Evolutionary conservation across 2,113 vertebrate genomes (phyloP).

Genomic region (Nerophis lumbriciformis): DNA sequence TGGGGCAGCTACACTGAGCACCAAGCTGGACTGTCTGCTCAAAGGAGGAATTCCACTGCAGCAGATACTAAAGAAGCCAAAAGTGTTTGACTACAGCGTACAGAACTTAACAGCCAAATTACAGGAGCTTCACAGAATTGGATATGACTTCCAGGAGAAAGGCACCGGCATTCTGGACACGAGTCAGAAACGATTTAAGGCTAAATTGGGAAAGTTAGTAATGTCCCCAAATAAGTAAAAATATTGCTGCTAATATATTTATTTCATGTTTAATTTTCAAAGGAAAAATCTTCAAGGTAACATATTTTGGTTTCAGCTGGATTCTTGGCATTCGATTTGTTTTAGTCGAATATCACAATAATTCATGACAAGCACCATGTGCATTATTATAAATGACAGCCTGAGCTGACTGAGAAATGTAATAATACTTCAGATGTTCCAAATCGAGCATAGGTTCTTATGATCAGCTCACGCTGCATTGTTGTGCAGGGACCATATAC

Average conservation of each 20-base stretch:
- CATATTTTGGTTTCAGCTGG: background rate
- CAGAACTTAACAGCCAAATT: constrained; percentile 64
- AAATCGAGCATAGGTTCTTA: too few species aligned
- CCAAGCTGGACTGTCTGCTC: constrained; percentile 73
- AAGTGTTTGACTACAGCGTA: constrained; percentile 68
- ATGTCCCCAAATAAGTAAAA: constrained; percentile 10
- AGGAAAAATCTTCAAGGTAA: background rate
- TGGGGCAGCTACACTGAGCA: constrained; percentile 58
- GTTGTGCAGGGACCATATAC: too few species aligned
- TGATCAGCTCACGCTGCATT: too few species aligned
- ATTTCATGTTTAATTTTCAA: background rate
- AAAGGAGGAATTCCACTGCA: constrained; percentile 62
- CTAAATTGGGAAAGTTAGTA: constrained; percentile 65
- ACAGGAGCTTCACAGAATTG: constrained; percentile 51
- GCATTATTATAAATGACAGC: too few species aligned
- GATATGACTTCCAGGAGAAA: constrained; percentile 70
- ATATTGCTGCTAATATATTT: background rate
- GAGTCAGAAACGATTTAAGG: constrained; percentile 69
- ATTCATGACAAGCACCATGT: too few species aligned
- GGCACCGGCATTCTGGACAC: constrained; percentile 66
- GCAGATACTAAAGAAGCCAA: constrained; percentile 65
- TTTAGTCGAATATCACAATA: too few species aligned
- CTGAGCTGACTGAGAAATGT: too few species aligned
- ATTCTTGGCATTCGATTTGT: too few species aligned
- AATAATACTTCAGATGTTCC: too few species aligned